Evolutionary conservation across 2,797 vertebrate species (phyloP), one percentile per base, ranked within the genome.

Genomic region (Lepilemur ruficaudatus): DNA sequence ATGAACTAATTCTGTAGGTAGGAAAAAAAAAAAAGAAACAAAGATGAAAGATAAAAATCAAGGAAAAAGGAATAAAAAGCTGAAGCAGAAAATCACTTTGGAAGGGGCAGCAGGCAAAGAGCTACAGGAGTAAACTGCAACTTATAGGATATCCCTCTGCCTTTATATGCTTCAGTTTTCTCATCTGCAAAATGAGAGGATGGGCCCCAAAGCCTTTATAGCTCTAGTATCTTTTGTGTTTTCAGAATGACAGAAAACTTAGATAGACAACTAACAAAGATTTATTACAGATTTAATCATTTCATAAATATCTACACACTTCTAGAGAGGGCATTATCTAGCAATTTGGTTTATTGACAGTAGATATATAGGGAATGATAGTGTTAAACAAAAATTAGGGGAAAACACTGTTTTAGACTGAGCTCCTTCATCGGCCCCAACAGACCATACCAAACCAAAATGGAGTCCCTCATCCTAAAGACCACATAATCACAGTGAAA

Each of bases 161-260:
- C 43, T 93, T 72, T 69, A 50, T 2, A 23, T 10, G 30, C 52
- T 23, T 59, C n/a, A 30, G 50, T 90, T 52, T 75, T 59, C 82
- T 83, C 63, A 81, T 32, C 13, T 87, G n/a, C 75, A 79, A 69
- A 86, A 61, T 15, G n/a, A 35, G 52, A 6, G 28, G 41, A 4
- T 30, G 23, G 83, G 55, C 25, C 18, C 63, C 48, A 79, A 7
- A 46, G 78, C 2, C 43, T 48, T 30, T 41, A 18, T 11, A 81
- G 59, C 32, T 72, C 38, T 59, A 80, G 17, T 43, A 25, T 14
- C 32, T 35, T 89, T 46, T 73, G 55, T 80, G 67, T 59, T 85
- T 80, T 88, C 84, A 80, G 55, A 92, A 79, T 84, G 55, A 78
- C 35, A 61, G n/a, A 88, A 88, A 94, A 38, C 41, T 84, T 80